Base-by-base conservation (phyloP, 2,888 invertebrate genomes). In the Sipunculus nudus region DNA sequence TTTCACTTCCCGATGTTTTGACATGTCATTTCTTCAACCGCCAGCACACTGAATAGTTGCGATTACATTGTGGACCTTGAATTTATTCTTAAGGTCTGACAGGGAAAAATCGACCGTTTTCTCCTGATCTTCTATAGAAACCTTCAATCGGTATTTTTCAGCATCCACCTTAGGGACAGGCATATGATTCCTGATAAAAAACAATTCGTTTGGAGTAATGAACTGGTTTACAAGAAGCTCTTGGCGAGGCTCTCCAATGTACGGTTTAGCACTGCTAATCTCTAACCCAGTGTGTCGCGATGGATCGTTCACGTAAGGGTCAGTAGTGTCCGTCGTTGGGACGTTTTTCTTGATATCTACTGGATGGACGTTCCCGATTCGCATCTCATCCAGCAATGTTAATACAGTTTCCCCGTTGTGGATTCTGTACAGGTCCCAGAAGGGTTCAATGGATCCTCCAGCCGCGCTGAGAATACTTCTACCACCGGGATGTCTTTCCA, bases 131-230 rank as follows among this genome's bases (percentile, higher is more conserved):
- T 72, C 72, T 16, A 90, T 85, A 63, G 87, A 87, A 26, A 94
- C 82, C 75, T 90, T 90, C 10, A 96, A 78, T 70, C 87, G 87
- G 80, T 70, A 79, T 8, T 32, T 41, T 8, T 59, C 54, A 4
- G 32, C 28, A 23, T 46, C 45, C 13, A 59, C 28, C 25, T 47
- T 87, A 40, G 96, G 98, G 32, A 98, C 97, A 16, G 98, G 96
- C 78, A 98, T 88, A 86, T 99, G 98, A 87, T 98, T 96, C 55
- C 98, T 89, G 25, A 98, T 92, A 86, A 94, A 98, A 85, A 97
- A 98, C 67, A 96, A 84, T 72, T 95, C 93, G 78, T 89, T 89
- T 56, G 97, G 96, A 1, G 98, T 98, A 60, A 91, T 85, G 73
- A 92, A 94, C 78, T 88, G 89, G 61, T 92, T 90, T 0, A 89